Conservation (phyloP, 2,888 invertebrate genomes). For the Arenicola marina region DNA sequence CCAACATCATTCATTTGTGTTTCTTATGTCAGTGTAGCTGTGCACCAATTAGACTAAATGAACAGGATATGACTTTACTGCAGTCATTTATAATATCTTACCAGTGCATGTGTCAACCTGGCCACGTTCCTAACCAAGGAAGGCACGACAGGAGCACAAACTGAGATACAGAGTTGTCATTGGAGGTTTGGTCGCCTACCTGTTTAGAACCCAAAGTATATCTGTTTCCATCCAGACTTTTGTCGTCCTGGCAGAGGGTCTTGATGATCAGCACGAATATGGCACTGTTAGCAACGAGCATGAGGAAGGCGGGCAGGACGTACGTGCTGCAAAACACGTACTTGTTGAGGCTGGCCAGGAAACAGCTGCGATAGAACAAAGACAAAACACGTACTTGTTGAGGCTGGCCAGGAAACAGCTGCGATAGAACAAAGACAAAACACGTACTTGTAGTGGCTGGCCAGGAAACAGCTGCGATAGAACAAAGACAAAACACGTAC, state of each 20-base stretch:
- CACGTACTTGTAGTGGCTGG: constrained; percentile 11
- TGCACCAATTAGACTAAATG: no score
- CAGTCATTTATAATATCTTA: no score
- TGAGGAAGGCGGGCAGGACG: constrained; percentile 11
- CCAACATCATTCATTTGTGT: no score
- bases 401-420: constrained; percentile 18
- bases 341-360: constrained; percentile 12
- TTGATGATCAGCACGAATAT: background rate
- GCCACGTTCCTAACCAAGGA: no score
- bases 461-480: constrained; percentile 16
- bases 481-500: constrained; percentile 16
- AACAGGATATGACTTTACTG: no score
- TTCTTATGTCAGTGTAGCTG: no score
- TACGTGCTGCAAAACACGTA: constrained; percentile 17
- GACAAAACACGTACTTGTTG: constrained; percentile 18
- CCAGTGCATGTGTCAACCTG: no score
- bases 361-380: constrained; percentile 14
- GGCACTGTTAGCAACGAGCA: constrained; percentile 6
- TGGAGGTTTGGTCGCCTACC: no score
- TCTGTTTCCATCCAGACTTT: no score
- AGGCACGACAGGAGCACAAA: no score
- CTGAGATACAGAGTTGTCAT: no score
- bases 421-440: constrained; percentile 10
- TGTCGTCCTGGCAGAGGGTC: background rate
- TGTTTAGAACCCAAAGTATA: no score